Conservation (phyloP, 2,113 vertebrate species). For the Chrysochloris asiatica region DNA sequence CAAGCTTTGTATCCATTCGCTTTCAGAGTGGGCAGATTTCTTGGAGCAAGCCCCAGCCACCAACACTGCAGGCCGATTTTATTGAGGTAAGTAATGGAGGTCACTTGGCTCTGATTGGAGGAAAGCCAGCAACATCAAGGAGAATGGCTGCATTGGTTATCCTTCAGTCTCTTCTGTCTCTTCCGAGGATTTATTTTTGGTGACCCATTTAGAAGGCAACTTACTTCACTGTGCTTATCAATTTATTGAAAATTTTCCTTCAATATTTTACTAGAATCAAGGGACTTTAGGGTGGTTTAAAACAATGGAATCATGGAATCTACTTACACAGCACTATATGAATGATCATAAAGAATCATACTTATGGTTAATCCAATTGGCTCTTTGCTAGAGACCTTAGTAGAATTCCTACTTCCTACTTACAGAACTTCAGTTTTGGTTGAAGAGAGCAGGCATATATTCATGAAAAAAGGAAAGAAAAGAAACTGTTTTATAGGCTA, state of each 20-base stretch:
- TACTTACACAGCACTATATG: not conserved
- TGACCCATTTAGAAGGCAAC: conserved; percentile 69
- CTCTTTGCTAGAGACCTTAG: not conserved
- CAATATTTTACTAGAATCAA: not conserved
- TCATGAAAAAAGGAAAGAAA: not conserved
- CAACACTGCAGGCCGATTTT: conserved; percentile 68
- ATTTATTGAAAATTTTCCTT: conserved; percentile 55
- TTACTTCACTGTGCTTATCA: conserved; percentile 58
- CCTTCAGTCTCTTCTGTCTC: conserved; percentile 62
- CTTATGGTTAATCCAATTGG: not conserved
- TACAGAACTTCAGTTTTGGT: not conserved
- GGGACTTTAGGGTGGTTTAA: conserved; percentile 27
- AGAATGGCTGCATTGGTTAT: conserved; percentile 75
- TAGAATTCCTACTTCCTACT: not conserved
- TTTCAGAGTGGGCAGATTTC: conserved; percentile 52
- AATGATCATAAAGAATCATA: not conserved
- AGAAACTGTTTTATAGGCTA: not conserved
- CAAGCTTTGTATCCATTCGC: conserved; percentile 49
- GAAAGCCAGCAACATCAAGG: conserved; percentile 60
- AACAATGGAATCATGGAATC: not conserved
- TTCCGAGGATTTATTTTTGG: conserved; percentile 68
- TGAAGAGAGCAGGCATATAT: not conserved
- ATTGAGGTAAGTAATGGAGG: conserved; percentile 76
- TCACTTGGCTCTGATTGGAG: conserved; percentile 74
- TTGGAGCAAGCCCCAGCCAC: conserved; percentile 73